A percentile compares a stretch with the other conserved stretches of the same genome.
Evolutionary conservation across 2,888 invertebrate genomes (phyloP).

Genomic region (Synanthedon formicaeformis): DNA sequence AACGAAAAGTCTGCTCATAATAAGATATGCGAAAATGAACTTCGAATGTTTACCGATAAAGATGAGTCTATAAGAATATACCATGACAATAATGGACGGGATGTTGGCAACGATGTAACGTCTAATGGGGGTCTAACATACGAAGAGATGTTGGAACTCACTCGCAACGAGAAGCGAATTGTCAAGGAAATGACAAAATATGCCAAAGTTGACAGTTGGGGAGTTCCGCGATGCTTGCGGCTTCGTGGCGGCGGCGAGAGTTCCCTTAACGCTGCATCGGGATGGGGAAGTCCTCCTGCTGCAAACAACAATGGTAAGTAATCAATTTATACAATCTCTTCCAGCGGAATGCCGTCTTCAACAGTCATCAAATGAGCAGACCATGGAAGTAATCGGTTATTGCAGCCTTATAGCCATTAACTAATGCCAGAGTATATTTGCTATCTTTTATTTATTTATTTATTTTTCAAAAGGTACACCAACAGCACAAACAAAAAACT

Average conservation of each 20-base stretch:
- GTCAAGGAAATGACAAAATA: slow-evolving; percentile 29
- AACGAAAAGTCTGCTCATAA: slow-evolving; percentile 55
- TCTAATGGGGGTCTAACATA: slow-evolving; percentile 64
- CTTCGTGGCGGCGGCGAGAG: slow-evolving; percentile 85
- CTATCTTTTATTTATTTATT: too few relatives aligned
- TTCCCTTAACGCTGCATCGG: slow-evolving; percentile 81
- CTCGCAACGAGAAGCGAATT: slow-evolving; percentile 38
- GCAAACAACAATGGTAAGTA: slow-evolving; percentile 73
- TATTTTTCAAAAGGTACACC: too few relatives aligned
- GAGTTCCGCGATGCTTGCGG: slow-evolving; percentile 72
- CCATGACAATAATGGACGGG: slow-evolving; percentile 64
- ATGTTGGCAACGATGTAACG: slow-evolving; percentile 29
- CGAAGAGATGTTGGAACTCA: slow-evolving; percentile 55
- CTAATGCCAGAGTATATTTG: too few relatives aligned
- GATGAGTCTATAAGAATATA: slow-evolving; percentile 44
- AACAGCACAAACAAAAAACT: too few relatives aligned
- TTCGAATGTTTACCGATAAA: slow-evolving; percentile 46
- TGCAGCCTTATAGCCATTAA: too few relatives aligned
- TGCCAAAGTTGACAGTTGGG: slow-evolving; percentile 62
- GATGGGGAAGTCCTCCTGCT: slow-evolving; percentile 83
- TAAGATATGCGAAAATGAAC: slow-evolving; percentile 51
- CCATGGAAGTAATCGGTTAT: too few relatives aligned
- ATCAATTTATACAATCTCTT: too few relatives aligned
- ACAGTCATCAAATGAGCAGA: too few relatives aligned
- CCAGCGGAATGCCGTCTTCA: too few relatives aligned